Evolutionary conservation across 2,113 vertebrate genomes (phyloP), one percentile per base, ranked within the genome.

Genomic region (Perca schrenkii): DNA sequence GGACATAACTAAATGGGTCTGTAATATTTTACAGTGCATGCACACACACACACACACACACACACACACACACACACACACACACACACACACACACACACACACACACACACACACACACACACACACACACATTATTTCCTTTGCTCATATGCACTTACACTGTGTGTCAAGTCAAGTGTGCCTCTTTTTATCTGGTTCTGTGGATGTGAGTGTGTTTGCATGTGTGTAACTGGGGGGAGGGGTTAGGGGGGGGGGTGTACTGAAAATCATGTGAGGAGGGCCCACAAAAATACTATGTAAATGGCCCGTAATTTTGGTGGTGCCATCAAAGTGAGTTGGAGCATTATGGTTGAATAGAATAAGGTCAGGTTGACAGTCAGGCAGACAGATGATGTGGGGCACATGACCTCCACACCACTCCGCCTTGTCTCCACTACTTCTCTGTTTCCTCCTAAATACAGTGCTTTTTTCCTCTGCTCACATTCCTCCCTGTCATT

Each of bases 301-400:
- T 43, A 43, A 43, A 43, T 43, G 40, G 40, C 11, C 40, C 0
- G 10, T 2, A 43, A 43, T 43, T 43, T 43, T 10, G 40, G 67
- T 69, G 21, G 40, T 4, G 28, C 36, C 34, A 53, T 73, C 79
- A 83, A 69, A 75, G 61, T 54, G 49, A 75, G 78, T 62, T 53
- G 46, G 46, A 79, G 67, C 80, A 77, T 89, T 83, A 77, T 77
- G 80, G 62, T 65, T 86, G 74, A 82, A 61, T 82, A 74, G 84
- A 84, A 91, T 84, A 84, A 86, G 88, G 82, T 86, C 83, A 79
- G 70, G 58, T 47, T 85, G 90, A 89, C 82, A 89, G 85, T 82
- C 65, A 82, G 82, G 67, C 80, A 88, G 88, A 81, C 68, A 31
- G 73, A 88, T 88, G 84, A 91, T 53, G 57, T 52, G 52, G 40